Evolutionary conservation across 2,113 vertebrate species (phyloP).

Genomic region (Oryzias celebensis): DNA sequence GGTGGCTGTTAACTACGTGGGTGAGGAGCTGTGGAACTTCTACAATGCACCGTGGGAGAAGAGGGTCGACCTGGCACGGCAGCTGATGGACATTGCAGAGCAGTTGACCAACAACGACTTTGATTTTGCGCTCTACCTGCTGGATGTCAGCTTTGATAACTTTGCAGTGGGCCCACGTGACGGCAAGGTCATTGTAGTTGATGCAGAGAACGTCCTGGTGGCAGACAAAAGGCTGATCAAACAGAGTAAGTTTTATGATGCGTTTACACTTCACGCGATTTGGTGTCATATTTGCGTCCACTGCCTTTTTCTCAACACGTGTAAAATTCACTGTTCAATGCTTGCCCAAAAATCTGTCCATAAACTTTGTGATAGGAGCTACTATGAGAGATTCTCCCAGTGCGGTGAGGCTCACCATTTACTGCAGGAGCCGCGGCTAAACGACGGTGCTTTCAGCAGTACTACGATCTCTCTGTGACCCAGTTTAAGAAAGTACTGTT

Average conservation of each 20-base stretch:
- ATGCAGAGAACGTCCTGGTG: slow-evolving; percentile 97
- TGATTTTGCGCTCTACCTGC: slow-evolving; percentile 98
- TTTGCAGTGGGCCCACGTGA: slow-evolving; percentile 96
- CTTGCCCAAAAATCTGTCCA: too few relatives aligned
- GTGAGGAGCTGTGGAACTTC: slow-evolving; percentile 98
- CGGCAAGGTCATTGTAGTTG: slow-evolving; percentile 97
- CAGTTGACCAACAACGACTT: slow-evolving; percentile 99
- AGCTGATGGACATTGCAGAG: slow-evolving; percentile 98
- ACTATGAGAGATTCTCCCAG: too few relatives aligned
- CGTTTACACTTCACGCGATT: too few relatives aligned
- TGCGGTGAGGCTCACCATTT: too few relatives aligned
- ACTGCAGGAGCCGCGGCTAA: too few relatives aligned
- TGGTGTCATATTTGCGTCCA: too few relatives aligned
- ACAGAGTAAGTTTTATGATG: slow-evolving; percentile 86
- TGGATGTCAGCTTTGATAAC: slow-evolving; percentile 99
- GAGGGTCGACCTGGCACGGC: slow-evolving; percentile 92
- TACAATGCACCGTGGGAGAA: slow-evolving; percentile 96
- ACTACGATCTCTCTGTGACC: too few relatives aligned
- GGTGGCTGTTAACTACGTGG: slow-evolving; percentile 97
- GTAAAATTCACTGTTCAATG: too few relatives aligned
- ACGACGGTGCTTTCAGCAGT: too few relatives aligned
- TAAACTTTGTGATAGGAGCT: too few relatives aligned
- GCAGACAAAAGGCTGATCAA: slow-evolving; percentile 96
- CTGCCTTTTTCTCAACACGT: not conserved
- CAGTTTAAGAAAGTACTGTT: too few relatives aligned